A percentile compares a stretch with the other conserved stretches of the same genome.
Evolutionary conservation across 2,113 vertebrate genomes (phyloP).

Genomic region (Oncorhynchus keta): DNA sequence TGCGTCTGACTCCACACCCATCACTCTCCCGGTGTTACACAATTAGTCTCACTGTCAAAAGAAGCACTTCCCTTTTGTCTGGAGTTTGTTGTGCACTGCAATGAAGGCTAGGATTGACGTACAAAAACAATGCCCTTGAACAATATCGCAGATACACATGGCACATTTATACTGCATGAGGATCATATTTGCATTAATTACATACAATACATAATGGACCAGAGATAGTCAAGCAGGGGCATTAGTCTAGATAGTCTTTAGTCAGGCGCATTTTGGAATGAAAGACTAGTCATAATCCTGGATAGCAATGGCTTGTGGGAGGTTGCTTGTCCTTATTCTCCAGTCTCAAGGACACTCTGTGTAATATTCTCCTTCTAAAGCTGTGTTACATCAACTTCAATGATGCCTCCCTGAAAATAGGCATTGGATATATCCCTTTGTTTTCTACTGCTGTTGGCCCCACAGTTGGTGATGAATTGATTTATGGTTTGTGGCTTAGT

Average conservation of each 20-base stretch:
- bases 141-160: slow-evolving; percentile 21
- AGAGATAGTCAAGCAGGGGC: not conserved
- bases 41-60: slow-evolving; percentile 42
- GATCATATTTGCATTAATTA: slow-evolving; percentile 33
- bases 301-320: not conserved
- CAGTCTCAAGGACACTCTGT: not conserved
- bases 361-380: not conserved
- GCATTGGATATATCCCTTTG: not conserved
- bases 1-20: too few species aligned
- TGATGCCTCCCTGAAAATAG: not conserved
- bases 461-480: not conserved
- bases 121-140: slow-evolving; percentile 30
- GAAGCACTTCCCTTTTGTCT: slow-evolving; percentile 32
- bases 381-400: not conserved
- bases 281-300: not conserved
- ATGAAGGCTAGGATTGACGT: slow-evolving; percentile 39
- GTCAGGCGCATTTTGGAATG: not conserved
- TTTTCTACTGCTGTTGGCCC: not conserved
- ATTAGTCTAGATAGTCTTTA: not conserved
- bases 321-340: not conserved
- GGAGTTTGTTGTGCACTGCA: slow-evolving; percentile 3
- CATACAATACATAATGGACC: slow-evolving; percentile 1
- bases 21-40: too few species aligned
- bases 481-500: not conserved
- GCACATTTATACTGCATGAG: not conserved